Conservation (phyloP, 2,888 invertebrate genomes). For the Hartigia nigra region DNA sequence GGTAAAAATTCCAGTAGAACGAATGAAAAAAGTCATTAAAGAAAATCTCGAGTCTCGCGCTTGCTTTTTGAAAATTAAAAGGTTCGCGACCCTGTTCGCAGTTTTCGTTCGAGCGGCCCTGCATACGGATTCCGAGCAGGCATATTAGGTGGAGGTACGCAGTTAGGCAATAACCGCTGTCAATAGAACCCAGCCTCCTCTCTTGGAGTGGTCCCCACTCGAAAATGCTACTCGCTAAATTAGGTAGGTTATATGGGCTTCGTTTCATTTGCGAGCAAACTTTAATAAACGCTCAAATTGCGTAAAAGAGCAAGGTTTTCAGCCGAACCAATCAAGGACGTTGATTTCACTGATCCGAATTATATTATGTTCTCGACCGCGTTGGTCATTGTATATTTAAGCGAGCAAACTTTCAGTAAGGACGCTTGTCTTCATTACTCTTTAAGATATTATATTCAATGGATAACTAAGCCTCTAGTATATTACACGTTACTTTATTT, state of each 20-base stretch:
- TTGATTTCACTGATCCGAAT: conserved; percentile 23
- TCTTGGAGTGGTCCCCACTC: conserved; percentile 63
- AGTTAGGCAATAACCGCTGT: conserved; percentile 67
- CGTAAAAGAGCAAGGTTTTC: conserved; percentile 67
- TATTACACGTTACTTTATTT: neutral
- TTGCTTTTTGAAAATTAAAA: conserved; percentile 1
- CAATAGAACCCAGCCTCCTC: conserved; percentile 60
- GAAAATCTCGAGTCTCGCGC: neutral
- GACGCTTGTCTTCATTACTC: neutral
- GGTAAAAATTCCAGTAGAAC: neutral
- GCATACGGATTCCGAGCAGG: conserved; percentile 62
- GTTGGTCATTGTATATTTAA: neutral
- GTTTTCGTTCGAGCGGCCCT: conserved; percentile 62
- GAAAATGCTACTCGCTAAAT: conserved; percentile 67
- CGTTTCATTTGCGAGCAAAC: conserved; percentile 67
- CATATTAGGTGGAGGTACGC: conserved; percentile 66
- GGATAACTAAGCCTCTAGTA: neutral
- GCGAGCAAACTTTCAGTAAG: neutral
- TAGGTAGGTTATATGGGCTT: conserved; percentile 67
- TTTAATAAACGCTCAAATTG: conserved; percentile 67
- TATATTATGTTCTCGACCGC: conserved; percentile 8
- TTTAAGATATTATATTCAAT: neutral
- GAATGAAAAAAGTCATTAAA: neutral
- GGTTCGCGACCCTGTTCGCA: conserved; percentile 59
- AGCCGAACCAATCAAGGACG: conserved; percentile 52